phyloP scores from a whole-genome alignment of 1,140 invertebrate species.

The Papilio dardanus region DNA sequence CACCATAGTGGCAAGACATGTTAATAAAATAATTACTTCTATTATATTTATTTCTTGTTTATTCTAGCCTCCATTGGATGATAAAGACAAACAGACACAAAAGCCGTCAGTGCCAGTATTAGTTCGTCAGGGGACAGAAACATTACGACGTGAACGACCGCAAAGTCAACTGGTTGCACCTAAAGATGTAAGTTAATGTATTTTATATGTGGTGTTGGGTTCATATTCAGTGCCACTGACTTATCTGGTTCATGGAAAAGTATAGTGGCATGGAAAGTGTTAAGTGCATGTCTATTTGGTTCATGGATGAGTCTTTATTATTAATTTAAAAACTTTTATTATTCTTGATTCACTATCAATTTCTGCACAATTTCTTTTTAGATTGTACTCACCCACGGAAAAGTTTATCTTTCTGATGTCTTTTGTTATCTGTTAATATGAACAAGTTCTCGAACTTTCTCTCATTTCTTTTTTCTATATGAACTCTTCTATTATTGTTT shows the following conservation, averaged over 20 bases:
- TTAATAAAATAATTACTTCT: neutral
- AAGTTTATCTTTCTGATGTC: too few species aligned
- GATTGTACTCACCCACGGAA: too few species aligned
- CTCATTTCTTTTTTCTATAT: too few species aligned
- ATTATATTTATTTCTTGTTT: neutral
- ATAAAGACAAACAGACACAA: conserved; percentile 42
- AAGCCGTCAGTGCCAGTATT: conserved; percentile 55
- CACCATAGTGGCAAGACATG: neutral
- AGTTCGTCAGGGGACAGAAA: conserved; percentile 73
- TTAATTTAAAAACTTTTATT: too few species aligned
- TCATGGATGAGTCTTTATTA: neutral
- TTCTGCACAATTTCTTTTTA: too few species aligned
- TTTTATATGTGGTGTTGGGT: neutral
- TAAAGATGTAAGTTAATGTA: conserved; percentile 65
- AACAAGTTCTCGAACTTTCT: too few species aligned
- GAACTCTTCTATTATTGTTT: too few species aligned
- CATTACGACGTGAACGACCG: conserved; percentile 64
- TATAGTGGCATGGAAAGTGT: neutral
- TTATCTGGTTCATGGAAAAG: neutral
- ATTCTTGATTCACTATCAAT: too few species aligned
- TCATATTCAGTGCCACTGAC: neutral
- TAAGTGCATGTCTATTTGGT: neutral
- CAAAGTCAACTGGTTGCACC: conserved; percentile 67
- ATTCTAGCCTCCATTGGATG: conserved; percentile 28
- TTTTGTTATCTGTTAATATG: too few species aligned